Percentiles rank a stretch among this genome's conserved stretches.
Conservation (phyloP, 2,797 vertebrate species). For the Pipistrellus kuhlii region DNA sequence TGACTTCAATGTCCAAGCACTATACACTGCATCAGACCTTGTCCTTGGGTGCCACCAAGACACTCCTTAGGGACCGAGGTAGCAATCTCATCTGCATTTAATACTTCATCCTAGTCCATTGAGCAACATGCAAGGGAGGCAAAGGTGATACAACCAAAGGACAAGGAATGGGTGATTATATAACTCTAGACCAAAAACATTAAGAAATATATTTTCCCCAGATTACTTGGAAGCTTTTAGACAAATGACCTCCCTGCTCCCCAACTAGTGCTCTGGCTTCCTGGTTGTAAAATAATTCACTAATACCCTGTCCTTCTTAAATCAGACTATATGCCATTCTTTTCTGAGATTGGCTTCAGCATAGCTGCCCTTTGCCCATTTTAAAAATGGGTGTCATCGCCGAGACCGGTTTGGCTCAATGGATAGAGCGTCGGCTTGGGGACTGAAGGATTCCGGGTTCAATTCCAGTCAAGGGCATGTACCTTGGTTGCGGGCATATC, state of each 20-base stretch:
- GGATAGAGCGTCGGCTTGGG: no score
- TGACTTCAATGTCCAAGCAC: neutral
- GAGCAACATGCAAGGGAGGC: neutral
- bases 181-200: neutral
- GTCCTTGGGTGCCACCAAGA: neutral
- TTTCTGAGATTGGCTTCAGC: constrained; percentile 22
- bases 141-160: neutral
- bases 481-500: no score
- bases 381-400: constrained; percentile 1
- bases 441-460: no score
- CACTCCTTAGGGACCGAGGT: neutral
- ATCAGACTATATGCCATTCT: neutral
- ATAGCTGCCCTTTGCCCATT: neutral
- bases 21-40: neutral
- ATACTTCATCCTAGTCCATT: neutral
- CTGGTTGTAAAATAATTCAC: constrained; percentile 9
- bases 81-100: neutral
- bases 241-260: neutral
- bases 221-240: constrained; percentile 13
- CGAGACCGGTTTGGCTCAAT: no score
- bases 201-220: neutral
- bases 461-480: no score
- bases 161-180: neutral
- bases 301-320: neutral
- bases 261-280: neutral